Evolutionary conservation across 2,113 vertebrate genomes (phyloP), one percentile per base, ranked within the genome.

Genomic region (Agapornis roseicollis): DNA sequence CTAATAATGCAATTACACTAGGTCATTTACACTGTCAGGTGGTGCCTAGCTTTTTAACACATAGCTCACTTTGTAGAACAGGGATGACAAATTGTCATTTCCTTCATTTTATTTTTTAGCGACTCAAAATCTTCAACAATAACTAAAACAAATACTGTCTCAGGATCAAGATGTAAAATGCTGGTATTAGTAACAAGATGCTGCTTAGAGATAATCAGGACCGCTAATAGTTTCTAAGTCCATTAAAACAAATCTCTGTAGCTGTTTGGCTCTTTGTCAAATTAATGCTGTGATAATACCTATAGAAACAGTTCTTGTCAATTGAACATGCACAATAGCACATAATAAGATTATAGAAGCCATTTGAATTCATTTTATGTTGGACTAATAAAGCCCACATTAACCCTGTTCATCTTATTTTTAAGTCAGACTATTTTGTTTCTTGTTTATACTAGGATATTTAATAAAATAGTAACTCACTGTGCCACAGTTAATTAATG

Each of bases 231-330:
- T 15, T 85, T 89, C 71, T 79, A 82, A 42, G 25, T 78, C 8
- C 7, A 15, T 74, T 87, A n/a, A 78, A 82, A 65, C 1, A 72
- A 83, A 66, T 74, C 8, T 53, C n/a, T 87, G 46, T 24, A 92
- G 17, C 17, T 73, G 6, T 7, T 68, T 92, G 23, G 5, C 13
- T 72, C 11, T 58, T 71, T 77, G 39, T 55, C 23, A 89, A 55
- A 83, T n/a, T 50, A 82, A 33, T 0, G 0, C 3, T 49, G 11
- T 68, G 31, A 24, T 55, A 63, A 68, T 64, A 76, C 6, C 5
- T 71, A 3, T 60, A 64, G 60, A 27, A 86, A 81, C 35, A 65
- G 0, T 76, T 60, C 44, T 64, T 76, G 8, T 66, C 50, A 94
- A 46, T 42, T 13, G 19, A 76, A 31, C 6, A 50, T 25, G 13